A percentile compares a stretch with the other conserved stretches of the same genome.
Evolutionary conservation across 2,797 vertebrate genomes (phyloP).

Genomic region (Pelodytes ibericus): DNA sequence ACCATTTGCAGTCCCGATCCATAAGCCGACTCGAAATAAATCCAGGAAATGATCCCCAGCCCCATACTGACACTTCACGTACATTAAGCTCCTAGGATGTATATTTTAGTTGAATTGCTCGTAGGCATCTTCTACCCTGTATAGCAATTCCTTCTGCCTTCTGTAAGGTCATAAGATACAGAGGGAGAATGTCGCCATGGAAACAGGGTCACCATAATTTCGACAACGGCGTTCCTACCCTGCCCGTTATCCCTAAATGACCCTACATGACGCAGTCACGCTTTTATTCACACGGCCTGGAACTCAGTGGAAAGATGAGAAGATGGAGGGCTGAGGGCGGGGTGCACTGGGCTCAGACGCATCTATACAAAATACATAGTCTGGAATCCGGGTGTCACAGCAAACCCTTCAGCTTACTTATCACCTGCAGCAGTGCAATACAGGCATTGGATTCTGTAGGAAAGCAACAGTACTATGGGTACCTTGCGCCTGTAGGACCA

Average conservation of each 20-base stretch:
- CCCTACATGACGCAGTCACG: neutral
- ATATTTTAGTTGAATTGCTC: conserved; percentile 37
- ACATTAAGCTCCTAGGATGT: conserved; percentile 5
- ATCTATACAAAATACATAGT: no score
- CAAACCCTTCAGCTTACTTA: no score
- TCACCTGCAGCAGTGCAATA: no score
- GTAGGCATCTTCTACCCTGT: conserved; percentile 28
- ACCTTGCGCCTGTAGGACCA: no score
- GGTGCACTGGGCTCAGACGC: no score
- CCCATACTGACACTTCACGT: neutral
- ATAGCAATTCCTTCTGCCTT: neutral
- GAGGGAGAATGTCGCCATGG: conserved; percentile 38
- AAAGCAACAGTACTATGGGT: no score
- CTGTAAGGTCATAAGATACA: conserved; percentile 18
- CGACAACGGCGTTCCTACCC: neutral
- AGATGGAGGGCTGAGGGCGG: no score
- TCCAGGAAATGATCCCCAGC: neutral
- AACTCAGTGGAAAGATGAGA: neutral
- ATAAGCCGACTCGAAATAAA: neutral
- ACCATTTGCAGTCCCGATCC: conserved; percentile 19
- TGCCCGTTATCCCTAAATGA: conserved; percentile 41
- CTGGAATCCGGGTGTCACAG: no score
- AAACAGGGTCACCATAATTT: conserved; percentile 39
- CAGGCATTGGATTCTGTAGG: no score
- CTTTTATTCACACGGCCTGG: neutral